A percentile compares a stretch with the other conserved stretches of the same genome.
These are phyloP conservation scores for Amblyornis subalaris DNA, from an alignment of 2,113 vertebrate genomes.

Conservation along the genomic window DNA sequence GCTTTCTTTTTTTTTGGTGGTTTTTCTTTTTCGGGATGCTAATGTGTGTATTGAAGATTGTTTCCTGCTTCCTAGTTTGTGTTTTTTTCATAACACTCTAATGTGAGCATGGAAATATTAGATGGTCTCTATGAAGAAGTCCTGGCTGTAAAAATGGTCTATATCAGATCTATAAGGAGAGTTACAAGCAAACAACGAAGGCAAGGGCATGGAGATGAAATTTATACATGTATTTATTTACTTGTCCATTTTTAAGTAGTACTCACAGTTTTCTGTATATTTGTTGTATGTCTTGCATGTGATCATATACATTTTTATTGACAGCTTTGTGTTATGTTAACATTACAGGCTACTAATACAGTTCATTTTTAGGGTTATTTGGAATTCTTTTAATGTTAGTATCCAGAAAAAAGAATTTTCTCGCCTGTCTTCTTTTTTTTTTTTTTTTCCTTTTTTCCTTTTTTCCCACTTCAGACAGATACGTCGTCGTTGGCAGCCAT, in stretches of 20 bases:
- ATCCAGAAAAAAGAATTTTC: background rate
- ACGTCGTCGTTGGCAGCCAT: constrained; percentile 83
- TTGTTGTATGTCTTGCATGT: background rate
- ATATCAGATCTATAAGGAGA: background rate
- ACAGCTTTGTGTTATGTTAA: background rate
- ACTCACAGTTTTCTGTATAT: background rate
- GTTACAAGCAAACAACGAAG: background rate
- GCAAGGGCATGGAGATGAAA: background rate
- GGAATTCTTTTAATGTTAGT: background rate
- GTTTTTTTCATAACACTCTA: background rate
- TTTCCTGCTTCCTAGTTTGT: background rate
- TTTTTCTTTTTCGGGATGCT: background rate
- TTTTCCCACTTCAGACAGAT: constrained; percentile 77
- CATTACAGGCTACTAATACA: background rate
- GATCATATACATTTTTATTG: background rate
- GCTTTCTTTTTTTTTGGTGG: background rate
- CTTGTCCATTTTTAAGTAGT: background rate
- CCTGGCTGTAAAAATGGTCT: background rate
- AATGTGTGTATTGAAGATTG: background rate
- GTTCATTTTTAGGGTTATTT: background rate
- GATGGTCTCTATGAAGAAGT: background rate
- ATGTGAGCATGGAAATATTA: background rate
- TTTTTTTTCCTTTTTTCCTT: background rate
- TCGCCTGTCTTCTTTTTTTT: background rate
- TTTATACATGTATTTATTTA: background rate